Conservation (phyloP, 2,888 invertebrate species). For the Drosophila hawaiiensis region DNA sequence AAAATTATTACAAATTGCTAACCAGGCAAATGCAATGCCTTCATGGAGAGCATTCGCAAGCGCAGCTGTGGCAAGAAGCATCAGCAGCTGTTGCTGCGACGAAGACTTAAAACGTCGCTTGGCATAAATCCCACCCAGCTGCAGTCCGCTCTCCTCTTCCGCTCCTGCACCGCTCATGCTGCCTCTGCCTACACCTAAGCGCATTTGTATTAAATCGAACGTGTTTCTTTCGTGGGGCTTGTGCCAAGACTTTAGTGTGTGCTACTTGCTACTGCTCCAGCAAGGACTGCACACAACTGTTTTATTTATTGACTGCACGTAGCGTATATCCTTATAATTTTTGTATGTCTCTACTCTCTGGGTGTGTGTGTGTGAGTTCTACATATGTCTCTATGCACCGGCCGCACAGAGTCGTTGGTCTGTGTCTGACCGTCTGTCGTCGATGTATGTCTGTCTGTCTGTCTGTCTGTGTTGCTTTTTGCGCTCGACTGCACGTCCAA, state of each 20-base stretch:
- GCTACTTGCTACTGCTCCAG: conserved; percentile 27
- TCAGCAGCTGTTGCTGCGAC: conserved; percentile 66
- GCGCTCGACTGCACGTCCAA: conserved; percentile 76
- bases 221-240: conserved; percentile 62
- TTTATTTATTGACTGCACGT: conserved; percentile 81
- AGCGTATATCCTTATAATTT: conserved; percentile 80
- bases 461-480: conserved; percentile 60
- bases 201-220: conserved; percentile 79
- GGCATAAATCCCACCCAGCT: conserved; percentile 62
- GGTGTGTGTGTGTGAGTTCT: conserved; percentile 37
- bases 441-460: conserved; percentile 49
- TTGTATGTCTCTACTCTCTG: conserved; percentile 61
- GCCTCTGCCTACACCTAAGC: conserved; percentile 48
- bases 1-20: conserved; percentile 64
- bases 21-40: conserved; percentile 67
- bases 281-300: conserved; percentile 69
- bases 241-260: conserved; percentile 39
- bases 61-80: conserved; percentile 68
- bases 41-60: conserved; percentile 63
- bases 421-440: conserved; percentile 57
- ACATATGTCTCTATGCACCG: conserved; percentile 58
- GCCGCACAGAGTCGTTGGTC: conserved; percentile 48
- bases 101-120: conserved; percentile 73
- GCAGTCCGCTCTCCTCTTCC: conserved; percentile 5
- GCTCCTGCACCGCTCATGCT: neutral